These are phyloP conservation scores for Platynereis dumerilii DNA, from an alignment of 2,888 invertebrate genomes.

Conservation along the genomic window DNA sequence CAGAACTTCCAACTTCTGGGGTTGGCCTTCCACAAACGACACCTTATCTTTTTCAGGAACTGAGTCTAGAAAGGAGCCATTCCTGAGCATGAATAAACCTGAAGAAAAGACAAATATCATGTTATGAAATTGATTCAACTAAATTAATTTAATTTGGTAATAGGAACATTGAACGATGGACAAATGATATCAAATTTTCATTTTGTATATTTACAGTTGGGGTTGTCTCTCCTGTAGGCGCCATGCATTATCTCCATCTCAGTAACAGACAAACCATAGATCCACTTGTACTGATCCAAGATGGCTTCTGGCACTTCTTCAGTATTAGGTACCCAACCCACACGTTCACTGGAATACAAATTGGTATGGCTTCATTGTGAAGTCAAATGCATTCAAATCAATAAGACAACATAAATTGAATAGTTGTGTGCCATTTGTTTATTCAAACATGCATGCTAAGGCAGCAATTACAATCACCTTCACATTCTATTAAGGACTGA, in stretches of 20 bases:
- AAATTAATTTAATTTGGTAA: too few species aligned
- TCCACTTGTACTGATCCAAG: constrained; percentile 38
- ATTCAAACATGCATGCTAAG: too few species aligned
- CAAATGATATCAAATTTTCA: too few species aligned
- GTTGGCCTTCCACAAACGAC: constrained; percentile 7
- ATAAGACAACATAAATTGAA: too few species aligned
- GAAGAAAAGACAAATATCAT: too few species aligned
- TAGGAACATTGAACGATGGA: too few species aligned
- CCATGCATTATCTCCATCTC: constrained; percentile 49
- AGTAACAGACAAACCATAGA: constrained; percentile 44
- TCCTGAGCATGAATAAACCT: constrained; percentile 37
- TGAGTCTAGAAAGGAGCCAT: constrained; percentile 27
- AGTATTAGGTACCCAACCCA: constrained; percentile 42
- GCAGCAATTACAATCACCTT: too few species aligned
- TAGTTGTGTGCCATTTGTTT: too few species aligned
- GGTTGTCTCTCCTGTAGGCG: constrained; percentile 41
- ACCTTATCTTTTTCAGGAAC: constrained; percentile 21
- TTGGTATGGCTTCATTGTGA: too few species aligned
- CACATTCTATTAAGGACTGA: too few species aligned
- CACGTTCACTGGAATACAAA: constrained; percentile 35
- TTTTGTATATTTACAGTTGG: constrained; percentile 42
- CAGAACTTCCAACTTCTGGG: constrained; percentile 9
- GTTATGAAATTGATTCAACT: too few species aligned
- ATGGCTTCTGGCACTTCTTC: constrained; percentile 38
- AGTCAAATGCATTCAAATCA: too few species aligned